phyloP scores from a whole-genome alignment of 2,888 invertebrate species.

The Apodemia hepburni region DNA sequence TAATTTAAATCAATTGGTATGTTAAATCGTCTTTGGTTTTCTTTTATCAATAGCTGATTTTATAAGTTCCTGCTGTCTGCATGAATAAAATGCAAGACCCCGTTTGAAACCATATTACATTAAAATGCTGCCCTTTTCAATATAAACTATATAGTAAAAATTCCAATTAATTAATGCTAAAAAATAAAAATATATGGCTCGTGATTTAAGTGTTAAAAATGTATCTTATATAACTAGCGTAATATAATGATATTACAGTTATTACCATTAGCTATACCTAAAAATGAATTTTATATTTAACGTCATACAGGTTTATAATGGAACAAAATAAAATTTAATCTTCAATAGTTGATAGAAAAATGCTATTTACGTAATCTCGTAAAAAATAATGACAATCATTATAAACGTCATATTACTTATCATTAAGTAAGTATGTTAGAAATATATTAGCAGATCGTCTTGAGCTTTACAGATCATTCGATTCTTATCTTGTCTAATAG shows the following conservation, averaged over 20 bases:
- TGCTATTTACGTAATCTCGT: conserved; percentile 11
- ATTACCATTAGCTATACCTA: neutral
- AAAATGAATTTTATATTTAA: neutral
- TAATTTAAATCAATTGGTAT: too few species aligned
- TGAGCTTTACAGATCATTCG: neutral
- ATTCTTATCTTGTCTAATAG: neutral
- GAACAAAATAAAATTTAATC: conserved; percentile 12
- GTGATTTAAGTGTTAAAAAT: neutral
- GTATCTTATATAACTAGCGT: neutral
- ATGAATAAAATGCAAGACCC: neutral
- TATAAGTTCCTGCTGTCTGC: neutral
- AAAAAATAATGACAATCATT: conserved; percentile 6
- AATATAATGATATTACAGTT: neutral
- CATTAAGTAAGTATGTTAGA: neutral
- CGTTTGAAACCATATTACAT: neutral
- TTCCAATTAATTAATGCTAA: neutral
- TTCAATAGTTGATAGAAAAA: conserved; percentile 10
- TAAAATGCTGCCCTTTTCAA: too few species aligned
- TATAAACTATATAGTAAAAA: neutral
- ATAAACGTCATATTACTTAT: neutral
- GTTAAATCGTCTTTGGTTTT: neutral
- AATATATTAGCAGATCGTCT: neutral
- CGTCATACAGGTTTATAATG: conserved; percentile 14
- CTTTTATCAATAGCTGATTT: neutral
- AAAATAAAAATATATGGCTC: neutral